These are phyloP conservation scores for Polypedilum vanderplanki DNA, from an alignment of 1,140 invertebrate species.

Conservation along the genomic window DNA sequence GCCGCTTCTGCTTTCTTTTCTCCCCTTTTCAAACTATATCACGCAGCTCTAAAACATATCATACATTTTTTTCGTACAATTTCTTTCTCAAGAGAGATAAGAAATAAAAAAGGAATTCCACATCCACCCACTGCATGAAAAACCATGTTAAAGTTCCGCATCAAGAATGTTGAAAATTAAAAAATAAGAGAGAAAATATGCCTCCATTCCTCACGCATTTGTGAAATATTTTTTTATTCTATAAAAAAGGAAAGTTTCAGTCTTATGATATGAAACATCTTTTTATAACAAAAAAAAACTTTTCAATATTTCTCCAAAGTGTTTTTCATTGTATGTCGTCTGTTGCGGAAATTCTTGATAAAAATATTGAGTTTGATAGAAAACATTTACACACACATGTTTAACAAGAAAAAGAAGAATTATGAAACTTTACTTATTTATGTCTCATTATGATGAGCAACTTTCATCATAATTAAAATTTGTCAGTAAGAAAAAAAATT, in stretches of 20 bases:
- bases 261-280: slow-evolving; percentile 13
- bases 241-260: neutral
- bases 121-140: neutral
- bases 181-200: neutral
- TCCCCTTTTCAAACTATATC: neutral
- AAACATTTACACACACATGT: too few relatives aligned
- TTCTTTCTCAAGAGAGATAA: neutral
- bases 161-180: slow-evolving; percentile 8
- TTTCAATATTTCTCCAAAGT: neutral
- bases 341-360: too few relatives aligned
- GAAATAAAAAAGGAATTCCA: neutral
- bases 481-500: too few relatives aligned
- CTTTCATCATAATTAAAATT: too few relatives aligned
- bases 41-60: neutral
- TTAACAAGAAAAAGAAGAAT: too few relatives aligned
- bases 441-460: too few relatives aligned
- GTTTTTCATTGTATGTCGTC: too few relatives aligned
- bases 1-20: neutral
- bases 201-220: neutral
- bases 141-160: neutral
- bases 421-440: too few relatives aligned
- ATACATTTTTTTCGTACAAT: neutral
- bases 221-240: neutral
- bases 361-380: too few relatives aligned
- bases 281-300: neutral